A percentile compares a stretch with the other conserved stretches of the same genome.
These are phyloP conservation scores for Tragelaphus buxtoni DNA, from an alignment of 2,113 vertebrate species.

Conservation along the genomic window DNA sequence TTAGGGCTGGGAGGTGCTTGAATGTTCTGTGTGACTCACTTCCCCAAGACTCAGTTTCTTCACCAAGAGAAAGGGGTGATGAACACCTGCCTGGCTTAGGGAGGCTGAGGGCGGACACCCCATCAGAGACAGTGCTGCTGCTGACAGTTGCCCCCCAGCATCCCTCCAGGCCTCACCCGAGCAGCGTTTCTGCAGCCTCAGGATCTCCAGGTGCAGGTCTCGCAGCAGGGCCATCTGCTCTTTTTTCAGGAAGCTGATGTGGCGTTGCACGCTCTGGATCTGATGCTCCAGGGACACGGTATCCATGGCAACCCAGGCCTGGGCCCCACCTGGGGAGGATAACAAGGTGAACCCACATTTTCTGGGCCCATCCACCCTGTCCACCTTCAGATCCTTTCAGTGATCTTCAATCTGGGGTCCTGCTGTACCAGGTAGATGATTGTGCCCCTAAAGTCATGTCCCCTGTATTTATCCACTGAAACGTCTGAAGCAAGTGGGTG, in stretches of 20 bases:
- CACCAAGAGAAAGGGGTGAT: not conserved
- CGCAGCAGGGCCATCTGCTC: constrained; percentile 94
- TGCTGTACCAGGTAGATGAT: not conserved
- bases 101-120: not conserved
- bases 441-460: not conserved
- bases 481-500: not conserved
- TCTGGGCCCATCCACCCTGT: not conserved
- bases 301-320: constrained; percentile 84
- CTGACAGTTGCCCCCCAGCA: not conserved
- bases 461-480: not conserved
- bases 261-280: constrained; percentile 93
- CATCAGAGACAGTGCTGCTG: not conserved
- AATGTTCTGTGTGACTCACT: not conserved
- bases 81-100: not conserved
- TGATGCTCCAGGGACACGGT: constrained; percentile 89
- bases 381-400: not conserved
- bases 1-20: not conserved
- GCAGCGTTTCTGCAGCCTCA: constrained; percentile 95
- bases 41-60: not conserved
- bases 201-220: constrained; percentile 95
- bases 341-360: constrained; percentile 27
- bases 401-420: not conserved
- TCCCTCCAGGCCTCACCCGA: constrained; percentile 84
- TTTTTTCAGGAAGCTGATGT: constrained; percentile 92
- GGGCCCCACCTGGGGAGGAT: constrained; percentile 57